Evolutionary conservation across 2,113 vertebrate species (phyloP).

Genomic region (Emydocephalus ijimae): DNA sequence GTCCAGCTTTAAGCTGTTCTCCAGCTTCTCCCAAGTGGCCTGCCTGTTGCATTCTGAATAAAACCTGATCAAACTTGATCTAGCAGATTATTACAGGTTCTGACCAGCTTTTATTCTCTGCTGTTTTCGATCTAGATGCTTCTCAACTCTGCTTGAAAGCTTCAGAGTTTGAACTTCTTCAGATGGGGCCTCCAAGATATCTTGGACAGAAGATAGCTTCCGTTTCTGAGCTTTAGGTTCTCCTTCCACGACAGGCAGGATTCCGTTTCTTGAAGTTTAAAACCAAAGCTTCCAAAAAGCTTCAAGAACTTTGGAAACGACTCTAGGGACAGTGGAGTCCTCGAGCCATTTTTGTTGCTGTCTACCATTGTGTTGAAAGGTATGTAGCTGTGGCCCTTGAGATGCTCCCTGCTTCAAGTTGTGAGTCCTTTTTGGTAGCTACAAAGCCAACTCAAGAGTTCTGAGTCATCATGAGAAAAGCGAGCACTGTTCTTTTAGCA

Average conservation of each 20-base stretch:
- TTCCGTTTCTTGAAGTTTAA: neutral
- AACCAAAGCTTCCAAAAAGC: neutral
- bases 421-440: conserved; percentile 13
- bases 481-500: conserved; percentile 24
- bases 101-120: neutral
- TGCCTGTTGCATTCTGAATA: neutral
- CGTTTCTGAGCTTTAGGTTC: neutral
- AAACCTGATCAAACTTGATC: neutral
- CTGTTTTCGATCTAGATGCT: neutral
- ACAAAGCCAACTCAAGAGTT: conserved; percentile 31
- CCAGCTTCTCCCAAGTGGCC: neutral
- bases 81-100: neutral
- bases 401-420: conserved; percentile 23
- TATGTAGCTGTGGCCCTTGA: conserved; percentile 18
- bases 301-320: neutral
- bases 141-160: neutral
- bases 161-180: neutral
- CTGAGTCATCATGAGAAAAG: conserved; percentile 34
- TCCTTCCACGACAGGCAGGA: neutral
- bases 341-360: neutral
- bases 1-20: neutral
- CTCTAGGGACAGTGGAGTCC: neutral
- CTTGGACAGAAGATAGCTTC: too few relatives aligned
- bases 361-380: neutral
- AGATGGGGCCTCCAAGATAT: neutral